Evolutionary conservation across 2,113 vertebrate species (phyloP), one percentile per base, ranked within the genome.

Genomic region (Pyrgilauda ruficollis): DNA sequence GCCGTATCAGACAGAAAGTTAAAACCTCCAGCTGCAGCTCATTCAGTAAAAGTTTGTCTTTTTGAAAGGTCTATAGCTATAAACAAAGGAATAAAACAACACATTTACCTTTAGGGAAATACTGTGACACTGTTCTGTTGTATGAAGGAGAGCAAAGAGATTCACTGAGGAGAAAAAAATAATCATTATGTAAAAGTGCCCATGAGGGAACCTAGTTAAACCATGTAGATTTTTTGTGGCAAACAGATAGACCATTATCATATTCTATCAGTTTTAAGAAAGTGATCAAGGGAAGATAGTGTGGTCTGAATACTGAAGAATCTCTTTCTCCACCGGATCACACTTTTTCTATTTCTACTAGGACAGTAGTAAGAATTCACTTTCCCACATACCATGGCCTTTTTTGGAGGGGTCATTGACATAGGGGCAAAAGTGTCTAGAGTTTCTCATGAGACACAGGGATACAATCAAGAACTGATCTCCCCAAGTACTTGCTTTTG

Each of bases 371-470:
- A 26, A 68, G 24, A 68, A 83, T 15, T 73, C 1, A 1, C 4
- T 56, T 81, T 56, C 15, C 11, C 5, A 20, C 31, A 61, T 8
- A 53, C 1, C 3, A 22, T 1, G 2, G 49, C 3, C 2, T 55
- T 59, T 64, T 19, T 17, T 50, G 5, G 5, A n/a, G 10, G 2
- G 4, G 18, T 56, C 15, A 15, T 24, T 80, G 30, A 27, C 4
- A 3, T 13, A 8, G 2, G 5, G 11, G 1, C 18, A 81, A 70
- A 77, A 47, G 10, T 30, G 2, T 5, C 12, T 50, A 16, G 7
- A 87, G 28, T 33, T 67, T 63, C n/a, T 52, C 9, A 33, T 24
- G 5, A 74, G 13, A 33, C 8, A 15, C 0, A 27, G 7, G 13
- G 17, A 77, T 8, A 53, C 0, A 10, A 47, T 44, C 3, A 47